phyloP scores from a whole-genome alignment of 2,888 invertebrate genomes.

The Beris chalybata region DNA sequence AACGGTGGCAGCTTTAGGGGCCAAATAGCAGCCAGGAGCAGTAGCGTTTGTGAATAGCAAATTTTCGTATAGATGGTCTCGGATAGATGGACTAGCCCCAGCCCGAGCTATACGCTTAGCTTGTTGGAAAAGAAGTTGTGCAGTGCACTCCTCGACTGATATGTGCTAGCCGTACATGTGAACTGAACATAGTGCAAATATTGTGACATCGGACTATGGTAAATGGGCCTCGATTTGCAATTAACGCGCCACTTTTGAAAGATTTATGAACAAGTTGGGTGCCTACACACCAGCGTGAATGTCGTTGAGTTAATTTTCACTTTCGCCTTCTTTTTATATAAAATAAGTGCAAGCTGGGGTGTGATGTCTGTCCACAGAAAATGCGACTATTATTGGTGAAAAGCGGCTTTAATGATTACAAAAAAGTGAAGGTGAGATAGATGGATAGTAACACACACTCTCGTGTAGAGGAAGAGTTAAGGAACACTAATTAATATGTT shows the following conservation, averaged over 20 bases:
- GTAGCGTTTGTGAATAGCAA: conserved; percentile 15
- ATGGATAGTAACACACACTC: too few relatives aligned
- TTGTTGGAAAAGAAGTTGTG: conserved; percentile 28
- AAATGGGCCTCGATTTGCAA: conserved; percentile 38
- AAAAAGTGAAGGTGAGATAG: too few relatives aligned
- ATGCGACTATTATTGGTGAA: too few relatives aligned
- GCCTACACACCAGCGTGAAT: conserved; percentile 21
- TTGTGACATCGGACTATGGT: conserved; percentile 36
- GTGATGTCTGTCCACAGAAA: too few relatives aligned
- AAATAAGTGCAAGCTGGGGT: too few relatives aligned
- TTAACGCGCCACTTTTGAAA: conserved; percentile 38
- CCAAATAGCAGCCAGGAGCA: conserved; percentile 27
- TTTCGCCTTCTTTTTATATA: not conserved
- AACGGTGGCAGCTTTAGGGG: conserved; percentile 23
- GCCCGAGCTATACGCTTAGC: too few relatives aligned
- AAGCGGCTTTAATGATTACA: too few relatives aligned
- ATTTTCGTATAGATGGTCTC: not conserved
- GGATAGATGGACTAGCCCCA: not conserved
- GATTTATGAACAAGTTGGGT: conserved; percentile 35
- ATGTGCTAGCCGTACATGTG: not conserved
- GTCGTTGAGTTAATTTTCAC: conserved; percentile 33
- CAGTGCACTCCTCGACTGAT: not conserved
- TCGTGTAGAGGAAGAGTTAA: too few relatives aligned
- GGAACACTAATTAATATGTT: too few relatives aligned
- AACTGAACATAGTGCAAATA: conserved; percentile 30